Base-by-base conservation (phyloP, 2,888 invertebrate species). In the Troides helena region DNA sequence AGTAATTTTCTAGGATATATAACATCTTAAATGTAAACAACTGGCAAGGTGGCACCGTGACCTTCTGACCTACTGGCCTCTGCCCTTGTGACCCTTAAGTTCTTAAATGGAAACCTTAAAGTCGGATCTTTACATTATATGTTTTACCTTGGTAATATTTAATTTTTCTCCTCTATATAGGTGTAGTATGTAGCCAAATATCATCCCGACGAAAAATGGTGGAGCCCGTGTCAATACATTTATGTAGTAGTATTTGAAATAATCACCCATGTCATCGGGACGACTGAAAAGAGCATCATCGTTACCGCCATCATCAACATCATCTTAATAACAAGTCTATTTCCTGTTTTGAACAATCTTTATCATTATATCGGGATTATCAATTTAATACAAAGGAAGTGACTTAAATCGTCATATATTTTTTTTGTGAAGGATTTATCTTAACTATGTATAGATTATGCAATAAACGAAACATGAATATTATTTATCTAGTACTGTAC, bases 191-290 rank as follows among this genome's bases (percentile, higher is more conserved):
- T 89, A 89, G 0, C 89, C 89, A 64, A 80, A 81, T 53, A 87
- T 74, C 81, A 88, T 83, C 6, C 89, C 89, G 0, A 89, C 82
- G 60, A 87, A 84, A 75, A 88, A 88, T 0, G 88, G 89, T 0
- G 87, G 78, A 0, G 82, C 80, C 68, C 88, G 79, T 0, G 85
- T 78, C 3, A 89, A 63, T 0, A 85, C 83, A 71, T 86, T 85
- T 3, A 85, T 73, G 64, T 88, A 88, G 72, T 86, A 87, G 3
- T 78, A 62, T 0, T 0, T 57, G 56, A 82, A 10, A 36, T 79
- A 86, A 0, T 74, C 25, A 0, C 0, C 0, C 17, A 74, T 57
- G 0, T 83, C 82, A 1, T 63, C 65, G 0, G 59, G 50, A 18
- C 83, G 78, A 30, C 74, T 74, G 67, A 25, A 74, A 72, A 17